Percentiles rank a stretch among this genome's conserved stretches.
These are phyloP conservation scores for Pseudonaja textilis DNA, from an alignment of 2,113 vertebrate genomes.

Conservation along the genomic window DNA sequence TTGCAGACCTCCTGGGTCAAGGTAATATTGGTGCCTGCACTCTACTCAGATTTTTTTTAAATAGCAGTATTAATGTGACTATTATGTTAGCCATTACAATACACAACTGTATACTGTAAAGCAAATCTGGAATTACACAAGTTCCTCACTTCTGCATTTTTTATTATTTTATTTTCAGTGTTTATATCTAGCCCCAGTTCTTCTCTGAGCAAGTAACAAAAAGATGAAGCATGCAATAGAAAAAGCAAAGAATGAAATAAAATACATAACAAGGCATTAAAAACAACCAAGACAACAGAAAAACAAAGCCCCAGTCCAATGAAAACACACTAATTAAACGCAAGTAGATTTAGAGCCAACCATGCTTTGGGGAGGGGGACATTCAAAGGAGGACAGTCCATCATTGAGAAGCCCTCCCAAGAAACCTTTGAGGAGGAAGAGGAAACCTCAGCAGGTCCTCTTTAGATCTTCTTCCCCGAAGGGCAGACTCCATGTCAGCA, in stretches of 20 bases:
- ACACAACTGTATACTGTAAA: not conserved
- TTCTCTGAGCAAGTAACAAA: not conserved
- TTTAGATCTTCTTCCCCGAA: not conserved
- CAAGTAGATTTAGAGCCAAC: not conserved
- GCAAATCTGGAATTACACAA: not conserved
- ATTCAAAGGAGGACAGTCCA: not conserved
- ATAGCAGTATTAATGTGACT: not conserved
- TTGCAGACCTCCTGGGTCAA: not conserved
- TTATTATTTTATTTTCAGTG: not conserved
- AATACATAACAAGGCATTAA: not conserved
- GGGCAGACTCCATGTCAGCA: not conserved
- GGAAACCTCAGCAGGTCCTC: not conserved
- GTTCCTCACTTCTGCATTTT: not conserved
- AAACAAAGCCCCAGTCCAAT: not conserved
- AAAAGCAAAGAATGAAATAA: not conserved
- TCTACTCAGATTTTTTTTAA: not conserved
- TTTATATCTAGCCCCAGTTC: not conserved
- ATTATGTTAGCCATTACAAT: not conserved
- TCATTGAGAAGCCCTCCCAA: not conserved
- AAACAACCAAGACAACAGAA: not conserved
- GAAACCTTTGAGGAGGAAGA: not conserved
- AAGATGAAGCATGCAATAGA: not conserved
- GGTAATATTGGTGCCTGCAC: not conserved
- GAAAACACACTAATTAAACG: not conserved
- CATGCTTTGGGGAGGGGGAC: not conserved